These are phyloP conservation scores for Lophius piscatorius DNA, from an alignment of 2,113 vertebrate genomes.

Conservation along the genomic window DNA sequence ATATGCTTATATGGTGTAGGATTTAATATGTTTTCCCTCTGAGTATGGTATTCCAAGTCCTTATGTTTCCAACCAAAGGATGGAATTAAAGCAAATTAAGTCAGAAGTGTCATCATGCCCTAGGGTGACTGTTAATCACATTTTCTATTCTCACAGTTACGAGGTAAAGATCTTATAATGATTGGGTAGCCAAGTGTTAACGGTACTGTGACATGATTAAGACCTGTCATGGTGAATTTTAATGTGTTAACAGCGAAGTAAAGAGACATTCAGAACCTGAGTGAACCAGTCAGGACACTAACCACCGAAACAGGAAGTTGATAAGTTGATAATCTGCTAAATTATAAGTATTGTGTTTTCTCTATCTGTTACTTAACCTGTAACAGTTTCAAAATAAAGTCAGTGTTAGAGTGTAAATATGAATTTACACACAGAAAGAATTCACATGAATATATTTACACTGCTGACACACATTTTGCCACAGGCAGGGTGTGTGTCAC, in stretches of 20 bases:
- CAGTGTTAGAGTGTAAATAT: slow-evolving; percentile 9
- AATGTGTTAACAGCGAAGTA: slow-evolving; percentile 1
- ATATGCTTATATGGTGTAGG: too few species aligned
- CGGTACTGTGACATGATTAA: slow-evolving; percentile 13
- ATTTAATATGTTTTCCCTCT: too few species aligned
- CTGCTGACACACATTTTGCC: slow-evolving; percentile 25
- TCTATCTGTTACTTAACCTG: background rate
- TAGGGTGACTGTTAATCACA: slow-evolving; percentile 9
- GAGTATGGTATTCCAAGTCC: too few species aligned
- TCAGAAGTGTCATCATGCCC: slow-evolving; percentile 16
- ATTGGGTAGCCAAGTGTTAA: background rate
- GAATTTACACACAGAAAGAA: slow-evolving; percentile 36
- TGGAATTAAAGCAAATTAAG: slow-evolving; percentile 24
- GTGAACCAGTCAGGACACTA: background rate
- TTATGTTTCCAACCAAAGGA: background rate
- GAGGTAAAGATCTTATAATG: slow-evolving; percentile 18
- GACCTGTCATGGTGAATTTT: background rate
- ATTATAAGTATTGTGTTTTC: slow-evolving; percentile 38
- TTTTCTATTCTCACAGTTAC: background rate
- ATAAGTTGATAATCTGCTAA: slow-evolving; percentile 6
- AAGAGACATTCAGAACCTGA: slow-evolving; percentile 5
- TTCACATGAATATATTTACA: slow-evolving; percentile 43
- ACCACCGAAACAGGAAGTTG: slow-evolving; percentile 5
- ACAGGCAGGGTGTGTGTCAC: slow-evolving; percentile 1
- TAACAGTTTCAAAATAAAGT: slow-evolving; percentile 6